Evolutionary conservation across 2,113 vertebrate species (phyloP).

Genomic region (Indicator maculatus): DNA sequence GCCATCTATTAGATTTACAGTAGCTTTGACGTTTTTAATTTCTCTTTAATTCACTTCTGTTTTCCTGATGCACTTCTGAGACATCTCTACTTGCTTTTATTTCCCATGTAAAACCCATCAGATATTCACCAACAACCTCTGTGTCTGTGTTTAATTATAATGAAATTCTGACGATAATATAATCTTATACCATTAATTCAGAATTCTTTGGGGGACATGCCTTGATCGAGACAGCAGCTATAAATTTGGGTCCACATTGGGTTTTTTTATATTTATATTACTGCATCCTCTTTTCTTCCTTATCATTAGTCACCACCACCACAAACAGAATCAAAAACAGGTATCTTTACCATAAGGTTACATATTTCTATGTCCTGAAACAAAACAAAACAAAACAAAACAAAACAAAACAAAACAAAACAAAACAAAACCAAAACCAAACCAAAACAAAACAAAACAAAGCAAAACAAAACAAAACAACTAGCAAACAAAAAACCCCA

Average conservation of each 20-base stretch:
- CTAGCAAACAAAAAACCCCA: neutral
- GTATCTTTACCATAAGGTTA: neutral
- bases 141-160: neutral
- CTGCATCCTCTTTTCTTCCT: neutral
- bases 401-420: too few relatives aligned
- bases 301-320: neutral
- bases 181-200: neutral
- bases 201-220: neutral
- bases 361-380: neutral
- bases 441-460: too few relatives aligned
- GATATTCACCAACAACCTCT: neutral
- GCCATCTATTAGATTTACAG: neutral
- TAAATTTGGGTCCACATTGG: fast-evolving
- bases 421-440: too few relatives aligned
- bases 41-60: neutral
- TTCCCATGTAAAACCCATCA: neutral
- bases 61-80: neutral
- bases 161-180: neutral
- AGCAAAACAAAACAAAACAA: too few relatives aligned
- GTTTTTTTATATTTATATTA: neutral
- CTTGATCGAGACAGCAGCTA: neutral
- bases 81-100: neutral
- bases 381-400: neutral
- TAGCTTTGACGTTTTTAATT: neutral
- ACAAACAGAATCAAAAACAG: neutral